Percentiles rank a stretch among this genome's conserved stretches.
These are phyloP conservation scores for Mesocentrotus franciscanus DNA, from an alignment of 53 echinoderm and acorn worm genomes.

Conservation along the genomic window DNA sequence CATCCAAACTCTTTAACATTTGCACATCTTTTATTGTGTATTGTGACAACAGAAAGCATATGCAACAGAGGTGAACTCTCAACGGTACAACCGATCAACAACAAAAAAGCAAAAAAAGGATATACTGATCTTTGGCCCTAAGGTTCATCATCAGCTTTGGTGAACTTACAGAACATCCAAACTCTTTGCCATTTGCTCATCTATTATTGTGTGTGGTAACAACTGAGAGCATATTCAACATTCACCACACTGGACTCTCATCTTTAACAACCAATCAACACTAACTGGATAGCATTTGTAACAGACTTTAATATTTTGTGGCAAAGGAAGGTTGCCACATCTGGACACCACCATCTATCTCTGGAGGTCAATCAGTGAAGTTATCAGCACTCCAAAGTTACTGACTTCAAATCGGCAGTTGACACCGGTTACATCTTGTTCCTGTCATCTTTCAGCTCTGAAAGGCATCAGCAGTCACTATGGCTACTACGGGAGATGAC, in stretches of 20 bases:
- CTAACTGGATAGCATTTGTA: neutral
- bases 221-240: too few relatives aligned
- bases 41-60: too few relatives aligned
- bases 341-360: neutral
- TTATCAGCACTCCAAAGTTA: neutral
- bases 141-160: too few relatives aligned
- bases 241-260: neutral
- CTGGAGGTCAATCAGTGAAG: neutral
- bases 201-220: neutral
- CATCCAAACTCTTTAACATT: too few relatives aligned
- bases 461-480: slow-evolving; percentile 45
- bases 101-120: too few relatives aligned
- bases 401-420: neutral
- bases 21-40: too few relatives aligned
- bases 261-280: neutral
- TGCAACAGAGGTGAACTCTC: too few relatives aligned
- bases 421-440: neutral
- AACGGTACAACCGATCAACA: too few relatives aligned
- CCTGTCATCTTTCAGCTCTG: neutral
- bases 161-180: too few relatives aligned
- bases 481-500: slow-evolving; percentile 81
- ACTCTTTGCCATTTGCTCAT: too few relatives aligned
- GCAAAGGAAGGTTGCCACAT: neutral
- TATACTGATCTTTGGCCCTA: too few relatives aligned
- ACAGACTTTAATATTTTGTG: too few relatives aligned